Evolutionary conservation across 2,113 vertebrate genomes (phyloP), one percentile per base, ranked within the genome.

Genomic region (Nerophis lumbriciformis): DNA sequence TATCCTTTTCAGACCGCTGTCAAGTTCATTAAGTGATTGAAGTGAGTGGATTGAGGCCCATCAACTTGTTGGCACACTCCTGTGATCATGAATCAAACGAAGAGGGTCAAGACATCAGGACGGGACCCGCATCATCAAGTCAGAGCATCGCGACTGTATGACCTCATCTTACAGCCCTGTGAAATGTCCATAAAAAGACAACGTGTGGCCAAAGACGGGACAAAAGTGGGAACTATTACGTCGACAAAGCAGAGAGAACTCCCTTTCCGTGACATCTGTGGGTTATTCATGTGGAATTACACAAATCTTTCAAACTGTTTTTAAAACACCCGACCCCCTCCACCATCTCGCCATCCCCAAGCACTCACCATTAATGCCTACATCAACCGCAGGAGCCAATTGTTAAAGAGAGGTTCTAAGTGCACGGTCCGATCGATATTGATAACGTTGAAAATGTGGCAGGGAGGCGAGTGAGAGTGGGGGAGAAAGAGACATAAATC

Each of bases 211-310:
- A 75, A 72, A 78, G 81, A 82, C 74, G 76, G 10, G 66, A 75
- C 21, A 5, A 56, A 61, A 61, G 71, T n/a, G 62, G 55, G 55
- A 73, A 68, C 69, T 68, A 69, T 73, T 61, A 73, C 62, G 47
- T 12, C 53, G 65, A 81, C 76, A 65, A 73, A 75, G 65, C 76
- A 54, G 51, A 66, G 63, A 80, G 81, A 78, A 83, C 84, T 86
- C 80, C 69, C 60, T 63, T 73, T 66, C 69, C 50, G 28, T 76
- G 80, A 77, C 77, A 90, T 92, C 93, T 92, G 95, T 93, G 91
- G 92, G 93, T 94, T 94, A 94, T 96, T 97, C 93, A 94, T 94
- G 91, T 91, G 88, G 92, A 95, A 95, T 94, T 92, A 94, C 92
- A 93, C 92, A 94, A 94, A 93, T 93, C 93, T 93, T 93, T 93